Evolutionary conservation across 2,888 invertebrate species (phyloP), one percentile per base, ranked within the genome.

Genomic region (Eueremaeus valkanovi): DNA sequence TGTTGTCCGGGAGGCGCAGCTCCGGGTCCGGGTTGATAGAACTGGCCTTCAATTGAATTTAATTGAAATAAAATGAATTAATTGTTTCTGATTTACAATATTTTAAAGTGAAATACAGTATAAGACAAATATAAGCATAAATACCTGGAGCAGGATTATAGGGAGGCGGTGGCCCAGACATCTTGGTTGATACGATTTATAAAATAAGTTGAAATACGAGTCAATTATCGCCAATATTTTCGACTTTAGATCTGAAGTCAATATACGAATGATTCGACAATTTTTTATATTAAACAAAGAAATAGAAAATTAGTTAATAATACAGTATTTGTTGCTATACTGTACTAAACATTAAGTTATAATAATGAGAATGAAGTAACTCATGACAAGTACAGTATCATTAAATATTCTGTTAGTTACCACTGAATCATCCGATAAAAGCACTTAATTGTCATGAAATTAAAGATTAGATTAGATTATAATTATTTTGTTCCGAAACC

Each of bases 81-180:
- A 24, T 55, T 55, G 8, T 55, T 3, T 55, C 1, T 21, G 11
- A 21, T 21, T 49, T 49, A 49, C 5, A 49, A n/a, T n/a, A n/a
- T n/a, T n/a, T n/a, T n/a, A n/a, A n/a, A n/a, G n/a, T n/a, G n/a
- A n/a, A n/a, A n/a, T n/a, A n/a, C n/a, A n/a, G n/a, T n/a, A n/a
- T 6, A 13, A 13, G 6, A 61, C 5, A 61, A 61, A 27, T 31
- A 11, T 63, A 18, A 18, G 8, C 3, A 29, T 16, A 3, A 66
- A 66, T 66, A 66, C 63, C 63, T 36, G 63, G 36, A 18, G n/a
- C 21, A 11, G 63, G 63, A 36, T 66, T 66, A 21, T 66, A 66
- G 21, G 63, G 63, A 36, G 63, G 63, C 63, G 63, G 63, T 9
- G 63, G 63, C 3, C 63, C 63, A 9, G 63, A 66, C 63, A 66